A percentile compares a stretch with the other conserved stretches of the same genome.
phyloP scores from a whole-genome alignment of 2,888 invertebrate species.

The Macaria liturata region DNA sequence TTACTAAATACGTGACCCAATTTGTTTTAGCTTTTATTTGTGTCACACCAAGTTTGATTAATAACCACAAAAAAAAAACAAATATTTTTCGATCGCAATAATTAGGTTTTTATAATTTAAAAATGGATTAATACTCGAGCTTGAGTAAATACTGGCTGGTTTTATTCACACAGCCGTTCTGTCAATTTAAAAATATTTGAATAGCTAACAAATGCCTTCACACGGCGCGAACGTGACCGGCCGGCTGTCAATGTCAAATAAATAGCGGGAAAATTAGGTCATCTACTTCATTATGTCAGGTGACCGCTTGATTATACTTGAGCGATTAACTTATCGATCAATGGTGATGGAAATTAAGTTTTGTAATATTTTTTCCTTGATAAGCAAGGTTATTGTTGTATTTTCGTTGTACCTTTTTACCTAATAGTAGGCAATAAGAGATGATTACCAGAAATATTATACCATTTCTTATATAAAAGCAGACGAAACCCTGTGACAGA shows the following conservation, averaged over 20 bases:
- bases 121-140: background rate
- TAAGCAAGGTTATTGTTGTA: too few species aligned
- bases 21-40: too few species aligned
- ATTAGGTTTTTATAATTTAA: slow-evolving; percentile 3
- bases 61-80: background rate
- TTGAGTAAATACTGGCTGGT: slow-evolving; percentile 3
- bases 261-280: slow-evolving; percentile 22
- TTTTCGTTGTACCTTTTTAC: too few species aligned
- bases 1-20: too few species aligned
- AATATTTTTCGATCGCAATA: background rate
- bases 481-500: too few species aligned
- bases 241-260: slow-evolving; percentile 16
- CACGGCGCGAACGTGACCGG: slow-evolving; percentile 29
- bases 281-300: slow-evolving; percentile 2
- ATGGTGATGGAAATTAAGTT: too few species aligned
- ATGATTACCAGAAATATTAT: background rate
- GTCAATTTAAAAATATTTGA: slow-evolving; percentile 33
- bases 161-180: slow-evolving; percentile 9
- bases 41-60: too few species aligned
- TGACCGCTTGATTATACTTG: slow-evolving; percentile 1
- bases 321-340: too few species aligned
- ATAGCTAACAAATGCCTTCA: slow-evolving; percentile 37
- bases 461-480: background rate
- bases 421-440: too few species aligned
- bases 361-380: too few species aligned